phyloP scores from a whole-genome alignment of 2,113 vertebrate genomes.

The Sciurus niger region DNA sequence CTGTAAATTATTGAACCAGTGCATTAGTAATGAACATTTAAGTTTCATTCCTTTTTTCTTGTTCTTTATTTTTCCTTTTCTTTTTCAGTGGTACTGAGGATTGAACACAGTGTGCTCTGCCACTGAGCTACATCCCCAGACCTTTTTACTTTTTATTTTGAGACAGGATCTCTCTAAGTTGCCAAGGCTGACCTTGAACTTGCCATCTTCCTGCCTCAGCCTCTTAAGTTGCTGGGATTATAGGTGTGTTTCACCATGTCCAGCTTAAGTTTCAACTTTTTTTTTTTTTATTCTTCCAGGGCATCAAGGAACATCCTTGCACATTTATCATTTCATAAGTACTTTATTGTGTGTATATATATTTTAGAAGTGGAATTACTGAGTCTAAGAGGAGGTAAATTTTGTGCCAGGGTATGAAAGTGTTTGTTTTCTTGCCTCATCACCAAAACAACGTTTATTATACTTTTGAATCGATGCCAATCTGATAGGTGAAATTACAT shows the following conservation, averaged over 20 bases:
- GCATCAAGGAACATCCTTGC: background rate
- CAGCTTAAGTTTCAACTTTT: background rate
- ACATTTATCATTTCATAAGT: background rate
- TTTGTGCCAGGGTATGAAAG: background rate
- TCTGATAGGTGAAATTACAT: slow-evolving; percentile 46
- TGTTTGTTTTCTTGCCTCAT: background rate
- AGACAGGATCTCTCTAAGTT: too few relatives aligned
- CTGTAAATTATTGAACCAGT: background rate
- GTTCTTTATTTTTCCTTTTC: too few relatives aligned
- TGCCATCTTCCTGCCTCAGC: too few relatives aligned
- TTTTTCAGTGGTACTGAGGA: too few relatives aligned
- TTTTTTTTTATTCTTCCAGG: background rate
- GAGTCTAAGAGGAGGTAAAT: background rate
- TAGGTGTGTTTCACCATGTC: too few relatives aligned
- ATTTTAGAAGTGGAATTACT: background rate
- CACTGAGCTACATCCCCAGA: too few relatives aligned
- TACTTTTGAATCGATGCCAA: slow-evolving; percentile 23
- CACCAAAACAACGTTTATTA: background rate
- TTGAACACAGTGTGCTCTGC: too few relatives aligned
- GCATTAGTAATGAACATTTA: background rate
- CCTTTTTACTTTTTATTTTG: too few relatives aligned
- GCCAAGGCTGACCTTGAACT: too few relatives aligned
- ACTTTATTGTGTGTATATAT: background rate
- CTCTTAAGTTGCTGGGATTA: too few relatives aligned
- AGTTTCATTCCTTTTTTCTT: background rate